Evolutionary conservation across 92 coral and sea anemone species (phyloP).

Genomic region (Heliopora coerulea): DNA sequence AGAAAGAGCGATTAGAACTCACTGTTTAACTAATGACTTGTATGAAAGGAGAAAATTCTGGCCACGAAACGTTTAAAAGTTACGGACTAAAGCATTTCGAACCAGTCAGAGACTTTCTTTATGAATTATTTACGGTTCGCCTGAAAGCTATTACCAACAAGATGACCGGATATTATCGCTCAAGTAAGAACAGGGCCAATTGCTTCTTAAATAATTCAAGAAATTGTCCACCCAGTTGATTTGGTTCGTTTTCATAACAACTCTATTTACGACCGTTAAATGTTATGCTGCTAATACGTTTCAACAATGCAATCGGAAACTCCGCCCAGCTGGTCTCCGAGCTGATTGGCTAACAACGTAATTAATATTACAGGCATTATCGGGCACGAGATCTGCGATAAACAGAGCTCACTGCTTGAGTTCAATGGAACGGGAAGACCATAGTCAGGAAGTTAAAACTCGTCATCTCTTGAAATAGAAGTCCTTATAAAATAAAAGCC

Average conservation of each 20-base stretch:
- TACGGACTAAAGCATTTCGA: no score
- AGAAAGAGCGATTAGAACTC: no score
- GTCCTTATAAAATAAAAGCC: background rate
- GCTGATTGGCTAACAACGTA: conserved; percentile 26
- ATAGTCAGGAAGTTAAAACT: conserved; percentile 34
- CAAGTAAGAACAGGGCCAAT: no score
- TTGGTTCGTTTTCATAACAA: background rate
- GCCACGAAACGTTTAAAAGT: no score
- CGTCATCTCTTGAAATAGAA: conserved; percentile 34
- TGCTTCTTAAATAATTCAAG: background rate
- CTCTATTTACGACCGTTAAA: background rate
- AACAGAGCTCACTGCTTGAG: background rate
- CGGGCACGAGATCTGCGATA: background rate
- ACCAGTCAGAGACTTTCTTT: no score
- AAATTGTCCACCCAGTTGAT: background rate
- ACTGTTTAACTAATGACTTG: no score
- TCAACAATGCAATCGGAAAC: conserved; percentile 20
- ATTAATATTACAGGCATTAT: conserved; percentile 27
- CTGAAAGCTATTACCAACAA: no score
- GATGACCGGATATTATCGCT: no score
- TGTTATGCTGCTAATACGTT: background rate
- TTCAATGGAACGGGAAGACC: conserved; percentile 20
- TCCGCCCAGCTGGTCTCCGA: background rate
- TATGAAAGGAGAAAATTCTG: no score
- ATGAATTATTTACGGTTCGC: no score